Evolutionary conservation across 2,888 invertebrate species (phyloP), one percentile per base, ranked within the genome.

Genomic region (Ecdyonurus torrentis): DNA sequence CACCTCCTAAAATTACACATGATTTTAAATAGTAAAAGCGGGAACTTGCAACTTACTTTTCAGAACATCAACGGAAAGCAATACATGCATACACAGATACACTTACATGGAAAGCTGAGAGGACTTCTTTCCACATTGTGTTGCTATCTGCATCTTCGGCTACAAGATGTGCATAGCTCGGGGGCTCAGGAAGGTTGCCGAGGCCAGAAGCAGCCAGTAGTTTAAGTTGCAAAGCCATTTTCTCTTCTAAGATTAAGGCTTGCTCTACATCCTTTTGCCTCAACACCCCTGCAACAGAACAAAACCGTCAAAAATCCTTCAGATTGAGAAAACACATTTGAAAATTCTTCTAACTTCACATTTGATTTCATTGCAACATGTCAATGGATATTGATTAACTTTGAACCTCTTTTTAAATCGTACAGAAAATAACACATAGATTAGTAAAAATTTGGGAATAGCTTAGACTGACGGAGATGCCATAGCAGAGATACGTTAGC

Each of bases 251-350:
- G 59, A 92, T 77, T 23, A 86, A 77, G 18, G 91, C 91, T 71
- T 93, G 90, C 71, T 91, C 91, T 52, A 87, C 82, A 73, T 95
- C 95, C 73, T 93, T 93, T 68, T 87, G 86, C 62, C 91, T 83
- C 72, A 95, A 79, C 71, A 90, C 84, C 71, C 89, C 91, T 90
- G 78, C 64, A 71, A 65, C 63, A 69, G 65, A 64, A 66, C 70
- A 72, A 71, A 59, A 50, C 63, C 24, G 55, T 60, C 23, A 10
- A 19, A 23, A 50, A 55, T 37, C 60, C n/a, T n/a, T n/a, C n/a
- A n/a, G n/a, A n/a, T n/a, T n/a, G n/a, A n/a, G n/a, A n/a, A n/a
- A n/a, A n/a, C n/a, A n/a, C n/a, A n/a, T n/a, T n/a, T n/a, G n/a
- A n/a, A n/a, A n/a, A n/a, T n/a, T n/a, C n/a, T n/a, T n/a, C n/a